These are phyloP conservation scores for Caiman crocodilus DNA, from an alignment of 2,797 vertebrate genomes.

Conservation along the genomic window DNA sequence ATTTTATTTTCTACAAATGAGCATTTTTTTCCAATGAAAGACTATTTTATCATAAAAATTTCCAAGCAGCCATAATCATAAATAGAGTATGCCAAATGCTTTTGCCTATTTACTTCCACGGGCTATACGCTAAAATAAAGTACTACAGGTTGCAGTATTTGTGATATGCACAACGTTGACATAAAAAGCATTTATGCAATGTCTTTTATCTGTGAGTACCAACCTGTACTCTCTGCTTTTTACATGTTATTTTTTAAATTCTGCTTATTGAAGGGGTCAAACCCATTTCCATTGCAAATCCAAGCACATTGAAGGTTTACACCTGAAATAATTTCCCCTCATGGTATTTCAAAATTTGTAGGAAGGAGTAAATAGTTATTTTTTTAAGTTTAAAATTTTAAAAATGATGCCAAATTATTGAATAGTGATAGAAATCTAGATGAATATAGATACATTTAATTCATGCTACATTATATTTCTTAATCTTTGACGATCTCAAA, in stretches of 20 bases:
- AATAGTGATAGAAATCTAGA: background rate
- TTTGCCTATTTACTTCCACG: background rate
- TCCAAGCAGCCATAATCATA: accelerated
- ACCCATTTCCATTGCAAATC: background rate
- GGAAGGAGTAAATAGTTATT: background rate
- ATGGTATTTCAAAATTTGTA: background rate
- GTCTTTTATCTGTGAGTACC: accelerated
- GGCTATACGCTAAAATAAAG: background rate
- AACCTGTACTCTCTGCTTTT: background rate
- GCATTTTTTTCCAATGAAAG: background rate
- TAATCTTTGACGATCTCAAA: background rate
- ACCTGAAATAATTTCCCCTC: slow-evolving; percentile 10
- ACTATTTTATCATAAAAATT: background rate
- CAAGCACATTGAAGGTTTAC: background rate
- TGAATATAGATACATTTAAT: slow-evolving; percentile 26
- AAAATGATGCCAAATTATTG: background rate
- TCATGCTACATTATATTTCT: background rate
- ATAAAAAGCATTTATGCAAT: background rate
- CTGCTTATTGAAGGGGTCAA: background rate
- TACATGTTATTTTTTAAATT: background rate
- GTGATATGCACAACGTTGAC: background rate
- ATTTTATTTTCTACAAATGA: background rate
- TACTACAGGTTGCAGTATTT: background rate
- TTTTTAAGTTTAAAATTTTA: background rate
- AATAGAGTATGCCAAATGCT: background rate